Evolutionary conservation across 2,888 invertebrate species (phyloP), one percentile per base, ranked within the genome.

Genomic region (Tanypteryx hageni): DNA sequence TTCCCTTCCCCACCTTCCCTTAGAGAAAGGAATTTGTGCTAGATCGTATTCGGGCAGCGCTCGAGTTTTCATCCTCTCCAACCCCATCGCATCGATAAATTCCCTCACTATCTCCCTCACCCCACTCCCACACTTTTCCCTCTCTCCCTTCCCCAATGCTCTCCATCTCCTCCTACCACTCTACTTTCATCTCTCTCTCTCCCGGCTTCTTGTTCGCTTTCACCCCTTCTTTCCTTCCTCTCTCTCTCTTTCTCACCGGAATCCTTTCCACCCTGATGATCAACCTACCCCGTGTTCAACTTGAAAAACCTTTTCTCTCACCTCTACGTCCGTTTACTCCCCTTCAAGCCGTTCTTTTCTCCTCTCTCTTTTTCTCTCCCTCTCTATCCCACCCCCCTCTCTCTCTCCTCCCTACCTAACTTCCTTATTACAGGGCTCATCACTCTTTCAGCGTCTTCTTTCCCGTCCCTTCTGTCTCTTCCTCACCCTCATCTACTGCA

Each of bases 1-100:
- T 27, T 64, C 64, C 27, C 27, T 76, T 11, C 76, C 8, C 76
- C 27, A 13, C 76, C 27, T 27, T 44, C 44, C 44, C 44, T 44
- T 44, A 68, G 68, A 68, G n/a, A 68, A 68, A 68, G 76, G 76
- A 76, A 76, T 76, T 76, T 76, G 76, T n/a, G 68, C 27, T 27
- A 27, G 76, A 76, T 76, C 9, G 76, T 27, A 76, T 76, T 27
- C 27, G 76, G 27, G 76, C 27, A 76, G 27, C 22, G 27, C 76
- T 76, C 76, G 76, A 76, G 76, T 76, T 76, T 76, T 76, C 76
- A 27, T 27, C 27, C 76, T 27, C 22, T 68, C n/a, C 22, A 68
- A 68, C 76, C 27, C 76, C 76, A 27, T 27, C 27, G 18, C 27
- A 27, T 27, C 22, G 18, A 76, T 76, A 76, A 76, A 76, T 76